Base-by-base conservation (phyloP, 53 echinoderm and acorn worm genomes). In the Patiria pectinifera region DNA sequence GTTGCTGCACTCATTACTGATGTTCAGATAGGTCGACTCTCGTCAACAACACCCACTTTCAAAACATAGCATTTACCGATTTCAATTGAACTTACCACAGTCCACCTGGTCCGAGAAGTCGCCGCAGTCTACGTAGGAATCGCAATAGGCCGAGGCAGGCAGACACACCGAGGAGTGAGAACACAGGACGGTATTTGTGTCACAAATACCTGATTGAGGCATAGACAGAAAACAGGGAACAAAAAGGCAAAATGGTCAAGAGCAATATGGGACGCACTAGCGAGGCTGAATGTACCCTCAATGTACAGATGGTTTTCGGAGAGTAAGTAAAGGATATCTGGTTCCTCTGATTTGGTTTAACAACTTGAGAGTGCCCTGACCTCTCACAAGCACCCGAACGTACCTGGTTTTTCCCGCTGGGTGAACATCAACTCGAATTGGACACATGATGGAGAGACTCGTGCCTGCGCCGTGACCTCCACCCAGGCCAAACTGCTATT, bases 401-500 rank as follows among this genome's bases (percentile, higher is more conserved):
- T 66, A 66, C 66, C 66, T 66, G 66, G 66, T 2, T 66, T 11
- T 66, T 66, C 66, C 14, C 66, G 66, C 66, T 66, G 66, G 3
- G 66, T 66, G 19, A 66, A 66, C 14, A 66, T 66, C 66, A 66
- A 7, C 15, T 66, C 15, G 66, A 66, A 66, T 66, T 66, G 14
- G 15, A 66, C 66, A 15, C 66, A 66, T 11, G 66, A 66, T 3
- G 66, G 66, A 66, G 66, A 11, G 6, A 6, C 66, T 16, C 66
- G 66, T 66, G 66, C 74, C 10, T 86, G 86, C 47, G 58, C 86
- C 21, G 44, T 47, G 49, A 86, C 46, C 48, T 45, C 69, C 10
- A 86, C 86, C 86, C 86, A 86, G 25, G 86, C 86, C 45, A 58
- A 21, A 74, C 48, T 86, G 74, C 24, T 86, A 11, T 72, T 71